A percentile compares a stretch with the other conserved stretches of the same genome.
Evolutionary conservation across 2,797 vertebrate species (phyloP).

Genomic region (Enteromius treurensis): DNA sequence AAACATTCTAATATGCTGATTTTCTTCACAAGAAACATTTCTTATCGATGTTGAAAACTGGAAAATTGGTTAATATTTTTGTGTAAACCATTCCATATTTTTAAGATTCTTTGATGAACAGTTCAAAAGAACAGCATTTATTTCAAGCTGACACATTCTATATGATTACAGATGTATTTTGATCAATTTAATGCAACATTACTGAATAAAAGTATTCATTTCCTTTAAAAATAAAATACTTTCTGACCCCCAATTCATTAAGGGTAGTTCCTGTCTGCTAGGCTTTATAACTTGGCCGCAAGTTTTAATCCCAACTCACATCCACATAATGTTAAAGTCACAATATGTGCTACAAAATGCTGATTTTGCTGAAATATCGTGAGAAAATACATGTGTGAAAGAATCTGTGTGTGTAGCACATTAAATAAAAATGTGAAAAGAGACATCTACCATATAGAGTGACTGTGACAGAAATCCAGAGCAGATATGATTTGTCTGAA

Average conservation of each 20-base stretch:
- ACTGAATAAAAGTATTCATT: neutral
- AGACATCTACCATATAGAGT: constrained; percentile 86
- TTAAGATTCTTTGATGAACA: neutral
- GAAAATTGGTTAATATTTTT: neutral
- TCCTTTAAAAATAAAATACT: neutral
- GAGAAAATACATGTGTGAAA: neutral
- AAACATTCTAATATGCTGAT: neutral
- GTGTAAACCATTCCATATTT: neutral
- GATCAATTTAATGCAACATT: neutral
- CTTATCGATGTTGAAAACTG: neutral
- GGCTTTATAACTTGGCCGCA: neutral
- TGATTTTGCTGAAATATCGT: neutral
- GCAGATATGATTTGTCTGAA: constrained; percentile 94
- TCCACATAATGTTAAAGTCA: neutral
- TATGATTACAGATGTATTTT: neutral
- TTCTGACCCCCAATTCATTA: neutral
- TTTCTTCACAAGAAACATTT: neutral
- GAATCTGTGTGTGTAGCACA: neutral
- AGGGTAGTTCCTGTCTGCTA: neutral
- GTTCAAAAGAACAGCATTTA: neutral
- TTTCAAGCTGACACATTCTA: neutral
- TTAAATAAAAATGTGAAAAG: neutral
- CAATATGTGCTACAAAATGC: neutral
- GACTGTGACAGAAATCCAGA: constrained; percentile 91
- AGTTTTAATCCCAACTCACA: neutral